phyloP scores from a whole-genome alignment of 1,140 invertebrate genomes.

The Forficula auricularia region DNA sequence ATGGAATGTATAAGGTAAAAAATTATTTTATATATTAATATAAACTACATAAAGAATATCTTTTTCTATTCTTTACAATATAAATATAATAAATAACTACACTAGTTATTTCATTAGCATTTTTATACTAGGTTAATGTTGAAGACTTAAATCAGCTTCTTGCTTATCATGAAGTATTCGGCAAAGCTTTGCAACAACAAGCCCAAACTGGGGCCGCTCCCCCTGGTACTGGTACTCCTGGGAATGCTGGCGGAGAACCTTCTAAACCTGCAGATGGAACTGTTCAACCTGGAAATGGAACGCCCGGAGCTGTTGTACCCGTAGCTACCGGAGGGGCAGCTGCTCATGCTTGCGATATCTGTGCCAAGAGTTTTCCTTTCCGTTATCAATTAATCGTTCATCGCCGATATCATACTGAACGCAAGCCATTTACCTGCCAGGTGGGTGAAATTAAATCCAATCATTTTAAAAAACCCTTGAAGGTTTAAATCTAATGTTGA shows the following conservation, averaged over 20 bases:
- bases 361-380: conserved; percentile 69
- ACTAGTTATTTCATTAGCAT: too few relatives aligned
- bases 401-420: conserved; percentile 64
- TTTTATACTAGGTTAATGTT: conserved; percentile 38
- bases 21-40: conserved; percentile 6
- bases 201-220: conserved; percentile 30
- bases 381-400: conserved; percentile 71
- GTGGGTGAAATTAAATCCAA: too few relatives aligned
- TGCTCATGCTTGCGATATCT: conserved; percentile 60
- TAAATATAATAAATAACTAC: too few relatives aligned
- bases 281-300: conserved; percentile 1
- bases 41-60: too few relatives aligned
- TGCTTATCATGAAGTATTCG: conserved; percentile 73
- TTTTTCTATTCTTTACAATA: too few relatives aligned
- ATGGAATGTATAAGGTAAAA: conserved; percentile 65
- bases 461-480: too few relatives aligned
- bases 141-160: conserved; percentile 64
- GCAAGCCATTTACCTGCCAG: conserved; percentile 68
- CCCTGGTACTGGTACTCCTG: background rate
- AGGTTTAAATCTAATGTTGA: too few relatives aligned
- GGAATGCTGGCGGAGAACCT: background rate
- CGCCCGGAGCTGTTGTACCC: conserved; percentile 26
- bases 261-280: conserved; percentile 2
- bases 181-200: conserved; percentile 41
- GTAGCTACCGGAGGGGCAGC: conserved; percentile 40